phyloP scores from a whole-genome alignment of 1,140 invertebrate genomes.

The Papilio glaucus region DNA sequence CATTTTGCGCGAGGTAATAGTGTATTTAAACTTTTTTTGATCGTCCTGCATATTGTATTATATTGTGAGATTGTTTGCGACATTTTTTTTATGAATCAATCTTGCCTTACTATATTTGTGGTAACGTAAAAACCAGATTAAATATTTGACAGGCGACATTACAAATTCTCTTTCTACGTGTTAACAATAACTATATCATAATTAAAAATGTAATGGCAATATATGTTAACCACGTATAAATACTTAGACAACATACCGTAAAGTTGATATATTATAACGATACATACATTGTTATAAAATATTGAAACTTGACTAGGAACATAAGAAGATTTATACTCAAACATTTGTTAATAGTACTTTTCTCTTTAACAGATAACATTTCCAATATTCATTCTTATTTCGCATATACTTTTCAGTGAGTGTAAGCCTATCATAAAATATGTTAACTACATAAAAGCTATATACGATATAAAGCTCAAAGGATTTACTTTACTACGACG shows the following conservation, averaged over 20 bases:
- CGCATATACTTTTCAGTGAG: constrained; percentile 19
- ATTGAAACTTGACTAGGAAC: constrained; percentile 45
- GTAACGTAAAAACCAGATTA: background rate
- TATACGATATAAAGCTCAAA: background rate
- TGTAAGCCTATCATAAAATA: constrained; percentile 4
- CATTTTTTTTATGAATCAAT: no score
- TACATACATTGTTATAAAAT: constrained; percentile 11
- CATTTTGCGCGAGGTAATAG: no score
- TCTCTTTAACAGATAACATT: constrained; percentile 33
- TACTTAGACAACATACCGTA: background rate
- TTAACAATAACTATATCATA: background rate
- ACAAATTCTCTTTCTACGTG: background rate
- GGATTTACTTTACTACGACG: background rate
- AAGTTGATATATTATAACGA: constrained; percentile 2
- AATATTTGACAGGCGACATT: background rate
- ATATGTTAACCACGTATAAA: background rate
- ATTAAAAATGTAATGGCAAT: no score
- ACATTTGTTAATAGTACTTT: constrained; percentile 32
- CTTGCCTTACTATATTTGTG: no score
- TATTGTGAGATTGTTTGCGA: no score
- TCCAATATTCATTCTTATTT: constrained; percentile 13
- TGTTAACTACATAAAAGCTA: constrained; percentile 37
- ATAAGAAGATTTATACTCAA: constrained; percentile 31
- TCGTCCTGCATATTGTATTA: no score
- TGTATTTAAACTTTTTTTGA: no score